These are phyloP conservation scores for Microctenopoma steveboyesi DNA, from an alignment of 2,797 vertebrate genomes.

Conservation along the genomic window DNA sequence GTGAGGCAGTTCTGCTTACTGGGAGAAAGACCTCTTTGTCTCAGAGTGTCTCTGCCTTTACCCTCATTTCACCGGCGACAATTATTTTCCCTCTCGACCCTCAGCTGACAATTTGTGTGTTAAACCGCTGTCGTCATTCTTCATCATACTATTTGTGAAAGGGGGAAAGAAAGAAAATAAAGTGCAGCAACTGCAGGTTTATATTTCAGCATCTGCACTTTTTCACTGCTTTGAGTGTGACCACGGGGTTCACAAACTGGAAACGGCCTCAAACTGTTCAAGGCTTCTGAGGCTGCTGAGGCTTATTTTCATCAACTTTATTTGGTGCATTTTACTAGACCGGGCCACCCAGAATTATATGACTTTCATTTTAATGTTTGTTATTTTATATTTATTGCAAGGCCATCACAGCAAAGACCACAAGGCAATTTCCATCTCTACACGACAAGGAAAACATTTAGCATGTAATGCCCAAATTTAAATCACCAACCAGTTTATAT, in stretches of 20 bases:
- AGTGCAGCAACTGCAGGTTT: conserved; percentile 38
- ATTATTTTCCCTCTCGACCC: conserved; percentile 69
- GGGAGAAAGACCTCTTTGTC: conserved; percentile 78
- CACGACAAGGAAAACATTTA: conserved; percentile 39
- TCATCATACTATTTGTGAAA: conserved; percentile 28
- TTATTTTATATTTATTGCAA: conserved; percentile 30
- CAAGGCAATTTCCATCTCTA: conserved; percentile 36
- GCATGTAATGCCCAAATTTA: conserved; percentile 22
- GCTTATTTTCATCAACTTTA: conserved; percentile 15
- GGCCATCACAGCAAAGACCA: conserved; percentile 33
- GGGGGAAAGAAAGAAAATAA: conserved; percentile 3
- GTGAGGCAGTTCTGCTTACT: conserved; percentile 64
- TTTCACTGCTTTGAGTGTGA: conserved; percentile 13
- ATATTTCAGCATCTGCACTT: conserved; percentile 57
- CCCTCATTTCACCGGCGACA: conserved; percentile 67
- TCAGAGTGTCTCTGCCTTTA: conserved; percentile 50
- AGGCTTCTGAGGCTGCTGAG: background rate
- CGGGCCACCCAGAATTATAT: conserved; percentile 32
- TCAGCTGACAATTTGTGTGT: conserved; percentile 64
- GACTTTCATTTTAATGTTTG: conserved; percentile 15
- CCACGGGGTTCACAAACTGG: background rate
- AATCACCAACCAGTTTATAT: conserved; percentile 13
- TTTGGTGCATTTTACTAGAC: conserved; percentile 19
- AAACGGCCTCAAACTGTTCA: conserved; percentile 10
- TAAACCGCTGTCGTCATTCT: conserved; percentile 54